Percentiles rank a stretch among this genome's conserved stretches.
Evolutionary conservation across 2,797 vertebrate genomes (phyloP).

Genomic region (Bovichtus diacanthus): DNA sequence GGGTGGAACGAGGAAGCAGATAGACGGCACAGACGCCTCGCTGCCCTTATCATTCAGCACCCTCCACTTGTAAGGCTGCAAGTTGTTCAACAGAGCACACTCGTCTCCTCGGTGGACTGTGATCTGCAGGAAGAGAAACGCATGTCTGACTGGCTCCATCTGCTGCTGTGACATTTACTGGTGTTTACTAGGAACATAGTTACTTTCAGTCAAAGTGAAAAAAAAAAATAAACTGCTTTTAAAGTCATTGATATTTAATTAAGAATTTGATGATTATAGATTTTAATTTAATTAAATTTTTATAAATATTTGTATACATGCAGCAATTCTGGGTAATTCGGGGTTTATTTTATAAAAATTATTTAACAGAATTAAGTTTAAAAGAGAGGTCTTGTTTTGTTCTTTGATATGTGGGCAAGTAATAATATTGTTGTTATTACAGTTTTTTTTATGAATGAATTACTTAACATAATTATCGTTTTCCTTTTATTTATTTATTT

Average conservation of each 20-base stretch:
- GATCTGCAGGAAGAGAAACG: slow-evolving; percentile 79
- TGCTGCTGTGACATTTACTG: not conserved
- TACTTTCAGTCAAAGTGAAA: not conserved
- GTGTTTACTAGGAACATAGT: not conserved
- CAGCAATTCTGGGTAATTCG: too few relatives aligned
- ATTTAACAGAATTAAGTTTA: not conserved
- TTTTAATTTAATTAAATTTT: not conserved
- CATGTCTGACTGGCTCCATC: not conserved
- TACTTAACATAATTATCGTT: too few relatives aligned
- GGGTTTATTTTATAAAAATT: too few relatives aligned
- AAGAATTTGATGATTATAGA: not conserved
- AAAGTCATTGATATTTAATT: not conserved
- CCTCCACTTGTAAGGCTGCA: slow-evolving; percentile 91
- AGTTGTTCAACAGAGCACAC: slow-evolving; percentile 88
- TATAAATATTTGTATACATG: too few relatives aligned
- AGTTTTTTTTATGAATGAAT: too few relatives aligned
- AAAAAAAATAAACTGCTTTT: not conserved
- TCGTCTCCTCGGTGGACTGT: slow-evolving; percentile 92
- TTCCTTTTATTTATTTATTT: too few relatives aligned
- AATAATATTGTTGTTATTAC: too few relatives aligned
- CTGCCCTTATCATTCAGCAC: slow-evolving; percentile 84
- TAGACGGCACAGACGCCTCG: slow-evolving; percentile 89
- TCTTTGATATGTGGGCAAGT: too few relatives aligned
- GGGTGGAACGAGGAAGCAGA: slow-evolving; percentile 93
- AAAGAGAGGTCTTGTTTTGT: too few relatives aligned